phyloP scores from a whole-genome alignment of 2,888 invertebrate genomes.

The Lithosia quadra region DNA sequence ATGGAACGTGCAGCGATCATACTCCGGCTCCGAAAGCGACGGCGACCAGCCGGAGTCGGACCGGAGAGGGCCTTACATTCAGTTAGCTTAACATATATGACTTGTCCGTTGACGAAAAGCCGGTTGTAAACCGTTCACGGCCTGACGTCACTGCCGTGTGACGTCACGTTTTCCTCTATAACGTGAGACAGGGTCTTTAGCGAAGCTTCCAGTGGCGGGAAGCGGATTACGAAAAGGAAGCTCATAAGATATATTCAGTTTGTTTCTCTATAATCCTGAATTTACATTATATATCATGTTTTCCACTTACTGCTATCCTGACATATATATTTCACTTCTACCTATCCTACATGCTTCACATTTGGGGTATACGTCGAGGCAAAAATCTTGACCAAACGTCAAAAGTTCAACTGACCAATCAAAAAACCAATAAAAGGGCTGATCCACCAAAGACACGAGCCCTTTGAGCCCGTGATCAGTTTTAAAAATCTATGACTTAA shows the following conservation, averaged over 20 bases:
- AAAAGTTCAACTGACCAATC: too few species aligned
- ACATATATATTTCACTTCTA: background rate
- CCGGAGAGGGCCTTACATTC: slow-evolving; percentile 65
- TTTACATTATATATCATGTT: background rate
- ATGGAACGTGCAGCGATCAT: slow-evolving; percentile 79
- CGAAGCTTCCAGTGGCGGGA: background rate
- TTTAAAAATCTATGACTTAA: too few species aligned
- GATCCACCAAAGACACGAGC: too few species aligned
- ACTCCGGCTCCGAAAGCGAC: slow-evolving; percentile 62
- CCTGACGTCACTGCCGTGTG: background rate
- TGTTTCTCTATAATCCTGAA: background rate
- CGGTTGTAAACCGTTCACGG: background rate
- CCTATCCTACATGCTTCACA: too few species aligned
- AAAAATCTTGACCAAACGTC: too few species aligned
- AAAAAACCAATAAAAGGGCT: too few species aligned
- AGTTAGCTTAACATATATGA: slow-evolving; percentile 49
- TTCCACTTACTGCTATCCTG: background rate
- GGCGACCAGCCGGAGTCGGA: slow-evolving; percentile 88
- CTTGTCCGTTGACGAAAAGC: background rate
- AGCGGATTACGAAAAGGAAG: background rate
- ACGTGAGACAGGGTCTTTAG: slow-evolving; percentile 1
- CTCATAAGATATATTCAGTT: slow-evolving; percentile 1
- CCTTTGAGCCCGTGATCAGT: too few species aligned
- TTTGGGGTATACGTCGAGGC: too few species aligned
- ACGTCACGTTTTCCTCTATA: background rate